Percentiles rank a stretch among this genome's conserved stretches.
These are phyloP conservation scores for Odontomachus brunneus DNA, from an alignment of 1,140 invertebrate genomes.

Conservation along the genomic window DNA sequence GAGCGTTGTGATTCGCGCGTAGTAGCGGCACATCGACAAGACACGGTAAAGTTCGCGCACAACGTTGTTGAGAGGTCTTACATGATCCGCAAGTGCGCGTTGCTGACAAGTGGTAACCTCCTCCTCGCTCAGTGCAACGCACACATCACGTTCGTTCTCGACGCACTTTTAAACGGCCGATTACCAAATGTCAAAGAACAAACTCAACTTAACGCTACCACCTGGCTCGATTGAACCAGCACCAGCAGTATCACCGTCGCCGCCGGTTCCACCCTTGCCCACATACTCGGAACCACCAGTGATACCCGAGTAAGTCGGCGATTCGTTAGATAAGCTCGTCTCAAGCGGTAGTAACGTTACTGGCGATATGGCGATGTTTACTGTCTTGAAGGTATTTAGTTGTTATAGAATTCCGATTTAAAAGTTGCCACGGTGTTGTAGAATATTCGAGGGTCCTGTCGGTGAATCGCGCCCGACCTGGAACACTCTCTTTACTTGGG, in stretches of 20 bases:
- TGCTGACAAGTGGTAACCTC: slow-evolving; percentile 25
- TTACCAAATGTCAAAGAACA: slow-evolving; percentile 94
- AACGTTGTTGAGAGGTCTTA: background rate
- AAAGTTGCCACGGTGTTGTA: slow-evolving; percentile 3
- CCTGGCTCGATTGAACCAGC: slow-evolving; percentile 93
- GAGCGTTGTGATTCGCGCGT: slow-evolving; percentile 36
- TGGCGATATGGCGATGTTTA: background rate
- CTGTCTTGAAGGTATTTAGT: background rate
- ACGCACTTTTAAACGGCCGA: slow-evolving; percentile 13
- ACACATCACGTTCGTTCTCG: slow-evolving; percentile 18
- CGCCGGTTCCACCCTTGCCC: slow-evolving; percentile 89
- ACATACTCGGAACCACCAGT: slow-evolving; percentile 87
- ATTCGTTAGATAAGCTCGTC: background rate
- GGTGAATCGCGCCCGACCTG: too few relatives aligned
- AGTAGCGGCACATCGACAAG: background rate
- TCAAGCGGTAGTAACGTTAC: background rate
- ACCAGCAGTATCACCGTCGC: slow-evolving; percentile 89
- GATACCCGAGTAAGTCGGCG: slow-evolving; percentile 88
- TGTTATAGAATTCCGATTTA: background rate
- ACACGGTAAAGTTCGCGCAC: background rate
- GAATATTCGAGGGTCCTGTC: too few relatives aligned
- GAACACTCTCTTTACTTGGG: too few relatives aligned
- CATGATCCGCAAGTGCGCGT: background rate
- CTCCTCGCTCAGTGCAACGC: background rate
- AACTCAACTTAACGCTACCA: slow-evolving; percentile 95